Percentiles rank a stretch among this genome's conserved stretches.
Conservation (phyloP, 2,797 vertebrate genomes). For the Amblyopsis hoosieri region DNA sequence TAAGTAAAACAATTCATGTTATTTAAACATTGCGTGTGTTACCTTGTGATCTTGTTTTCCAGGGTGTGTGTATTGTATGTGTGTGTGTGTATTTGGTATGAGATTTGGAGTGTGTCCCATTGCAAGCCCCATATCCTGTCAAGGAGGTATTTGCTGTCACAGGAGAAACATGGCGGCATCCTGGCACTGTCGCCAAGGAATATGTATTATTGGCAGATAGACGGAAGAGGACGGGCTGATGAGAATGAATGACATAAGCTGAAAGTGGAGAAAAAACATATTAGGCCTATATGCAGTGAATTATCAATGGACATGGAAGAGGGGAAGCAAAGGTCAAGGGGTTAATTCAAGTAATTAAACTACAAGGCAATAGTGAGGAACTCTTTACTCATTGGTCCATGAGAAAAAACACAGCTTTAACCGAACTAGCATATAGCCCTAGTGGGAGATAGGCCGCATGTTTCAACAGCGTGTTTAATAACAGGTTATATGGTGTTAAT, state of each 20-base stretch:
- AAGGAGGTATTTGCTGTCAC: constrained; percentile 59
- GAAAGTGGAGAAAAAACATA: constrained; percentile 14
- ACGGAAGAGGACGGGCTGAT: constrained; percentile 20
- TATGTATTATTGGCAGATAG: constrained; percentile 51
- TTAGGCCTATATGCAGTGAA: not conserved
- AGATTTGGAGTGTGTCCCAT: constrained; percentile 14
- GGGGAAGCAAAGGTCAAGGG: constrained; percentile 14
- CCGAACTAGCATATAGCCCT: constrained; percentile 13
- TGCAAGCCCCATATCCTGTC: constrained; percentile 49
- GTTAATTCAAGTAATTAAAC: constrained; percentile 57
- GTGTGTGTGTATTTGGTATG: constrained; percentile 12
- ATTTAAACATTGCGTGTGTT: constrained; percentile 11
- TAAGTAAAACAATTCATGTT: constrained; percentile 10
- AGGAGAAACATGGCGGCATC: constrained; percentile 53
- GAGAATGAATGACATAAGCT: constrained; percentile 33
- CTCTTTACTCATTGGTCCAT: constrained; percentile 40
- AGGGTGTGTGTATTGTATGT: not conserved
- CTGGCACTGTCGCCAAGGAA: constrained; percentile 53
- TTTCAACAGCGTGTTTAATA: not conserved
- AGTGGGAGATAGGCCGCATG: constrained; percentile 16
- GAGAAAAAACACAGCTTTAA: constrained; percentile 46
- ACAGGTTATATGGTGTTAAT: constrained; percentile 16
- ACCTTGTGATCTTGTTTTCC: not conserved
- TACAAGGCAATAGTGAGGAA: constrained; percentile 39
- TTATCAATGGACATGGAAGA: constrained; percentile 17